Evolutionary conservation across 2,888 invertebrate species (phyloP).

Genomic region (Hedychridium roseum): DNA sequence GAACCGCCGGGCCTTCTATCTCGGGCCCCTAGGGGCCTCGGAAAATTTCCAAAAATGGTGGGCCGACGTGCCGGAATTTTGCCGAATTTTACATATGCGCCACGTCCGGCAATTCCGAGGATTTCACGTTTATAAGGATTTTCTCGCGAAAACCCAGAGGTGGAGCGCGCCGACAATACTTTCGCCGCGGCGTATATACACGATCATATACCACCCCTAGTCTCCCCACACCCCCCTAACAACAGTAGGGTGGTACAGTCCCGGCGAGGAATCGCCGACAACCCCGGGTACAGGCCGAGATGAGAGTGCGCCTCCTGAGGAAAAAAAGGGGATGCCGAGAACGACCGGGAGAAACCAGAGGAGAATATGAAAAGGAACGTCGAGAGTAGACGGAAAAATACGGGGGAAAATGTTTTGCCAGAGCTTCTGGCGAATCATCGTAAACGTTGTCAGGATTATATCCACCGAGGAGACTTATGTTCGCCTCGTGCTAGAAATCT

Average conservation of each 20-base stretch:
- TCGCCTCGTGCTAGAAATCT: too few relatives aligned
- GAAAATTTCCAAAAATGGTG: slow-evolving; percentile 60
- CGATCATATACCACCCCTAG: slow-evolving; percentile 65
- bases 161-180: slow-evolving; percentile 63
- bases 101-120: slow-evolving; percentile 14
- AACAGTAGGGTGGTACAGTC: slow-evolving; percentile 64
- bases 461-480: too few relatives aligned
- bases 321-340: slow-evolving; percentile 26
- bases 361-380: too few relatives aligned
- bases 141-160: slow-evolving; percentile 57
- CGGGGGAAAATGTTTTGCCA: too few relatives aligned
- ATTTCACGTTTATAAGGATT: slow-evolving; percentile 40
- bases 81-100: slow-evolving; percentile 44
- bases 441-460: too few relatives aligned
- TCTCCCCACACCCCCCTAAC: slow-evolving; percentile 60
- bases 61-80: slow-evolving; percentile 46
- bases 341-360: slow-evolving; percentile 27
- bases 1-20: slow-evolving; percentile 44
- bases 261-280: slow-evolving; percentile 49
- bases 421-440: too few relatives aligned
- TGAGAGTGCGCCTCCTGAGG: slow-evolving; percentile 11
- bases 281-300: slow-evolving; percentile 45
- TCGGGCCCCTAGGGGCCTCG: slow-evolving; percentile 1
- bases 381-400: too few relatives aligned
- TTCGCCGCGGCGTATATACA: slow-evolving; percentile 60